Percentiles rank a stretch among this genome's conserved stretches.
Evolutionary conservation across 2,113 vertebrate genomes (phyloP).

Genomic region (Psittacara wagleri): DNA sequence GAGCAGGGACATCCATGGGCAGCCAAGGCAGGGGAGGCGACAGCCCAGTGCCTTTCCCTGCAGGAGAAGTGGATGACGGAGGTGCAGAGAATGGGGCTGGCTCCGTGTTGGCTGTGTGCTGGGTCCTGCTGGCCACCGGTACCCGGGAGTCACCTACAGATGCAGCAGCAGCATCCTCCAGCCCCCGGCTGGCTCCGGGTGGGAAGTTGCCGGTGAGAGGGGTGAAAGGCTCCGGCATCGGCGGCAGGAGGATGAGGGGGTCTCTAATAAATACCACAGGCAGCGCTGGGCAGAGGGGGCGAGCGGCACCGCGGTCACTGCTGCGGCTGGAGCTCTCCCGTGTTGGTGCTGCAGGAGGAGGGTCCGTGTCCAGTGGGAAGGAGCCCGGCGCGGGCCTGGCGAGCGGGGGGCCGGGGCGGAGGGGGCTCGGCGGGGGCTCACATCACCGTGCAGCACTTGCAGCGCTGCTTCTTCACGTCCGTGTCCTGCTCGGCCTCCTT

Average conservation of each 20-base stretch:
- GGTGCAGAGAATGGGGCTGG: background rate
- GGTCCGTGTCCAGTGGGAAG: background rate
- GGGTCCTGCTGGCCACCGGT: background rate
- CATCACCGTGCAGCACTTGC: slow-evolving; percentile 94
- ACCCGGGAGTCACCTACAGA: background rate
- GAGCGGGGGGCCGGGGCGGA: background rate
- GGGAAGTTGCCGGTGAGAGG: background rate
- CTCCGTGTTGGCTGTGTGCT: background rate
- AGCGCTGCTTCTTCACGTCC: slow-evolving; percentile 87
- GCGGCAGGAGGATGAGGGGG: background rate
- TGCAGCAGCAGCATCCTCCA: background rate
- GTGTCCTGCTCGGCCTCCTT: slow-evolving; percentile 71
- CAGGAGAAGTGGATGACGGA: background rate
- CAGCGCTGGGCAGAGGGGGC: background rate
- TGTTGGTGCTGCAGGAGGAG: background rate
- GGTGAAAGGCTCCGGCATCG: background rate
- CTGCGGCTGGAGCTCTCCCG: background rate
- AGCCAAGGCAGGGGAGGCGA: background rate
- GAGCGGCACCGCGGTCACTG: background rate
- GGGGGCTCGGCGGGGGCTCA: slow-evolving; percentile 69
- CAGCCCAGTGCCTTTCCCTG: background rate
- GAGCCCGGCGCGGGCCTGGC: background rate
- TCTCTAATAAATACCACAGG: slow-evolving; percentile 41
- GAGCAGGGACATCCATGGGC: background rate
- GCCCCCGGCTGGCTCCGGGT: background rate